phyloP scores from a whole-genome alignment of 2,888 invertebrate species.

The Tenthredo livida region DNA sequence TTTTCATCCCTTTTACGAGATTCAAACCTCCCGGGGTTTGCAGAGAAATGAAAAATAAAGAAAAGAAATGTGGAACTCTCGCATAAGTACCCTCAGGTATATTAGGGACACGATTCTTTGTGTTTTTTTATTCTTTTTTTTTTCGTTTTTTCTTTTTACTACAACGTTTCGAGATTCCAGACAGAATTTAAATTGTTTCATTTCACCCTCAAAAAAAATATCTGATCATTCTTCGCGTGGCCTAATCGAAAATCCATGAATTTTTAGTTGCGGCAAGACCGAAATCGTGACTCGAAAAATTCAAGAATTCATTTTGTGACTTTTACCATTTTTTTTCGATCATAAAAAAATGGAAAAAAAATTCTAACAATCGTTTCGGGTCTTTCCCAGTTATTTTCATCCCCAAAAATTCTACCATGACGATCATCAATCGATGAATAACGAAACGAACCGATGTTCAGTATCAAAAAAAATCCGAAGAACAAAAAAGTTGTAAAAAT shows the following conservation, averaged over 20 bases:
- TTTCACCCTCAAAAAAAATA: background rate
- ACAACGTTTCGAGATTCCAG: background rate
- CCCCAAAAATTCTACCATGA: background rate
- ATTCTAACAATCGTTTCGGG: too few species aligned
- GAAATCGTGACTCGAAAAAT: background rate
- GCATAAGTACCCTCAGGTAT: constrained; percentile 37
- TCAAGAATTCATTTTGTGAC: too few species aligned
- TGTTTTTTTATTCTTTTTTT: background rate
- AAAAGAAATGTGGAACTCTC: background rate
- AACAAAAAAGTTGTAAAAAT: too few species aligned
- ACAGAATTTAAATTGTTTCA: constrained; percentile 12
- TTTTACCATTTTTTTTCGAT: too few species aligned
- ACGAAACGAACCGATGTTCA: too few species aligned
- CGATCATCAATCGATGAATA: background rate
- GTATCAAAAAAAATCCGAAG: too few species aligned
- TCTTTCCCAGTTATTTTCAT: background rate
- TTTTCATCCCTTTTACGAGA: constrained; percentile 26
- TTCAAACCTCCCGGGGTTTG: background rate
- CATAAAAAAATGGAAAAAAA: too few species aligned
- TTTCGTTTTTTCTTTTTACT: background rate
- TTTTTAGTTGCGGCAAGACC: background rate
- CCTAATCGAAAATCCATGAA: background rate
- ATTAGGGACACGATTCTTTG: constrained; percentile 20
- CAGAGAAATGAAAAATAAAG: background rate
- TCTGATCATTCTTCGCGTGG: background rate